Evolutionary conservation across 2,797 vertebrate species (phyloP), one percentile per base, ranked within the genome.

Genomic region (Acrocephalus scirpaceus): DNA sequence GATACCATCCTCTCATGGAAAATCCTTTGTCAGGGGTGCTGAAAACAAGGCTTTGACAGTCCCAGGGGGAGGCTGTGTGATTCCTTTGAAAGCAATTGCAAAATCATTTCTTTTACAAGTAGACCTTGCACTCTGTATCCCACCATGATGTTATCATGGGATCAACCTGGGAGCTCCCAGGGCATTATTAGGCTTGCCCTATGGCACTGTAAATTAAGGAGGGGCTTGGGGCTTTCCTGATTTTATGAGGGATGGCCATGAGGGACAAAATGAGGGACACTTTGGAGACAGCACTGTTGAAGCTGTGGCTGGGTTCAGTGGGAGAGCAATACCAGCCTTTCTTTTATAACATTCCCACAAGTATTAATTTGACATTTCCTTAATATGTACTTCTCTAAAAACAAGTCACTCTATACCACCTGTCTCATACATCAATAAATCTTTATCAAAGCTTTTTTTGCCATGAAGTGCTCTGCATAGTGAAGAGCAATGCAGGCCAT

Each of bases 21-120:
- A 66, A 57, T 5, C 17, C 40, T 51, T 23, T 8, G 4, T 20
- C 10, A 18, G 6, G 18, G 48, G 5, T 29, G 19, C 26, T 32
- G 42, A 23, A 26, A 30, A 25, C 0, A 2, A 56, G 36, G 5
- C 3, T 8, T 20, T 0, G 1, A 2, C 4, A 1, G 13, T 26
- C 26, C 23, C 17, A 38, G 27, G 2, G 6, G 8, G 32, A 62
- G 11, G 19, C 5, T 36, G 27, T 19, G 8, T 23, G 21, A 23
- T 20, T 82, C 61, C 34, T 50, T 67, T 48, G 29, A 25, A 38
- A 80, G 23, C 13, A 71, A 25, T 38, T 62, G 2, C 32, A 78
- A 26, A 86, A 61, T n/a, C 0, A 5, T 44, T 70, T 47, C 1
- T 22, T 84, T 60, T n/a, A 27, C 6, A 44, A 57, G 17, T 1